phyloP scores from a whole-genome alignment of 2,888 invertebrate genomes.

The Operophtera brumata region DNA sequence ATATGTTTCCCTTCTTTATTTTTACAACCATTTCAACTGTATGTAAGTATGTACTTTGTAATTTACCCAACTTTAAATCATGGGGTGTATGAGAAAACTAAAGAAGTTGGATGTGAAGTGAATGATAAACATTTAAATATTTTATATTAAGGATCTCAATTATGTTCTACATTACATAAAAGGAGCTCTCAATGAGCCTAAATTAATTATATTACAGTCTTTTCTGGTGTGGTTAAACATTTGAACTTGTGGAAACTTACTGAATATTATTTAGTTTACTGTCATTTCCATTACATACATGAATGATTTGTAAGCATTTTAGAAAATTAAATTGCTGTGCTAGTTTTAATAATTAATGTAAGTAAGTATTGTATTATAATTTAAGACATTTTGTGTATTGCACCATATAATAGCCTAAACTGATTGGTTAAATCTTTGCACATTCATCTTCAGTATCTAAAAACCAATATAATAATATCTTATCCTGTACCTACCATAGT shows the following conservation, averaged over 20 bases:
- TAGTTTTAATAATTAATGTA: slow-evolving; percentile 26
- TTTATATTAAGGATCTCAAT: background rate
- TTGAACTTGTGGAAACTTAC: slow-evolving; percentile 5
- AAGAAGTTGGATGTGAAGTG: background rate
- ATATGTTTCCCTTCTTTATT: slow-evolving; percentile 54
- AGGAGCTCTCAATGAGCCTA: background rate
- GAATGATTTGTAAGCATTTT: slow-evolving; percentile 22
- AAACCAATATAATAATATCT: background rate
- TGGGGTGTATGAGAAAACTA: background rate
- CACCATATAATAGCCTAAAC: slow-evolving; percentile 21
- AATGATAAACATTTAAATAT: no score
- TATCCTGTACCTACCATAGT: slow-evolving; percentile 2
- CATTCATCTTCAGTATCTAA: background rate
- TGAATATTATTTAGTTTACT: background rate
- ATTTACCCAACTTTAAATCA: background rate
- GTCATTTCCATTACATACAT: slow-evolving; percentile 13
- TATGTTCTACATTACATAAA: background rate
- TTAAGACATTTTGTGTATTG: slow-evolving; percentile 26
- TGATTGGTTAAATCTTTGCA: slow-evolving; percentile 18
- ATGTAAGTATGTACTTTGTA: slow-evolving; percentile 1
- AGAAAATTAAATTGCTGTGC: slow-evolving; percentile 31
- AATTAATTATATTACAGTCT: background rate
- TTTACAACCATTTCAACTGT: slow-evolving; percentile 51
- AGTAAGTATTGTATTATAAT: slow-evolving; percentile 12
- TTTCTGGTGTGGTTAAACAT: background rate